A percentile compares a stretch with the other conserved stretches of the same genome.
Conservation (phyloP, 2,113 vertebrate species). For the Eulemur macaco region DNA sequence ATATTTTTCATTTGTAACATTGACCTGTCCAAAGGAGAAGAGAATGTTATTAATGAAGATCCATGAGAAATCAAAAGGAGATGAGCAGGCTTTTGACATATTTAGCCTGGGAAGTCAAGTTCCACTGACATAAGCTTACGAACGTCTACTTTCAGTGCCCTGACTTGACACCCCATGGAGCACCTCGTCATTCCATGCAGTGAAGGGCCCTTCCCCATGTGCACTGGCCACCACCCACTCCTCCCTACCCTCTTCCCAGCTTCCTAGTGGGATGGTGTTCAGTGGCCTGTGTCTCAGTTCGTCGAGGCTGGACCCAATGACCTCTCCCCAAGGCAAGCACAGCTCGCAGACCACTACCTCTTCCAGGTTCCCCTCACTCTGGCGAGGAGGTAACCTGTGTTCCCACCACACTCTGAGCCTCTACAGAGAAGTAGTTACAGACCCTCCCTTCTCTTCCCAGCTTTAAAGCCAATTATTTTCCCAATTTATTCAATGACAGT, state of each 20-base stretch:
- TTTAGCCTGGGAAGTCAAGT: not conserved
- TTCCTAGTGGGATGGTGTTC: not conserved
- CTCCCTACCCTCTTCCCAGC: not conserved
- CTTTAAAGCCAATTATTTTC: not conserved
- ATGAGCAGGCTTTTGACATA: not conserved
- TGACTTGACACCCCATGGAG: not conserved
- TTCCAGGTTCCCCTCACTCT: not conserved
- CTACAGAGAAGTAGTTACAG: not conserved
- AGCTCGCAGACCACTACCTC: not conserved
- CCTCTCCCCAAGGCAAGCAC: not conserved
- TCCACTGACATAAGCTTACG: not conserved
- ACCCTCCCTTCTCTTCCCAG: not conserved
- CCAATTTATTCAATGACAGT: not conserved
- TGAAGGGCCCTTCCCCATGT: not conserved
- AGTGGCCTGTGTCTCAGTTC: not conserved
- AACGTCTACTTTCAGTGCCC: not conserved
- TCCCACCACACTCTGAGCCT: not conserved
- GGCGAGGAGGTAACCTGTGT: not conserved
- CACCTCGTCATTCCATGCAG: not conserved
- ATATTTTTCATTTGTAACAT: not conserved
- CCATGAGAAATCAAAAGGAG: not conserved
- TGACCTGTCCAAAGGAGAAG: not conserved
- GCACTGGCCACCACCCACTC: accelerated
- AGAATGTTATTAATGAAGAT: not conserved
- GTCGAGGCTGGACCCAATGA: not conserved